Evolutionary conservation across 2,888 invertebrate species (phyloP), one percentile per base, ranked within the genome.

Genomic region (Eupithecia dodoneata): DNA sequence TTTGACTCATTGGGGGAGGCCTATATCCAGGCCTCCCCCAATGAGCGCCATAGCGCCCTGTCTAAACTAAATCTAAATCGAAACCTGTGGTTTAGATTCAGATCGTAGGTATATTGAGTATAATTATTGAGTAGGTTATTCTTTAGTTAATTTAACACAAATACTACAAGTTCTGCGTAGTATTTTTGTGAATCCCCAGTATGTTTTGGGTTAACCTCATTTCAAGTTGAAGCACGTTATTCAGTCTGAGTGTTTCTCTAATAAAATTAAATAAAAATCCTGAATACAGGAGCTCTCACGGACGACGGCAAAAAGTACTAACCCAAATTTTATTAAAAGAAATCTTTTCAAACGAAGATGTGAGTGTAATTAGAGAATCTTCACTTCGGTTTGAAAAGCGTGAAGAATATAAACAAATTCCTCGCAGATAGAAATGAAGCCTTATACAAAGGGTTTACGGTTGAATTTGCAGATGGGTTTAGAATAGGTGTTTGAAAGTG

Each of bases 341-440:
- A 76, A 69, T 82, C 81, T 79, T 79, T 82, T 82, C 82, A 82
- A 63, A 72, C 73, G 88, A 86, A 86, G 86, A 87, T 87, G 49
- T 30, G 66, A 52, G 74, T 75, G 76, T 89, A 89, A 89, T 89
- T 90, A 88, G 82, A 85, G 81, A 76, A 85, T 87, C 87, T 87
- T 87, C 81, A 80, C 83, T 82, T 82, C 84, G 82, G 88, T 86
- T 85, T 89, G 89, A 92, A 92, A 91, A 83, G 88, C 85, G 87
- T 85, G 86, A 86, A 90, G 91, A 44, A 69, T 70, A 47, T 70
- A 47, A 47, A 70, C 70, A 70, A 47, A 47, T 66, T 66, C 15
- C 13, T 30, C 7, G 70, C 18, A 4, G 12, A 30, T 12, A 47
- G 47, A 70, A 47, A 18, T 49, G 0, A 70, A 44, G 18, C 70